Conservation (phyloP, 92 coral and sea anemone genomes). For the Phymanthus crucifer region DNA sequence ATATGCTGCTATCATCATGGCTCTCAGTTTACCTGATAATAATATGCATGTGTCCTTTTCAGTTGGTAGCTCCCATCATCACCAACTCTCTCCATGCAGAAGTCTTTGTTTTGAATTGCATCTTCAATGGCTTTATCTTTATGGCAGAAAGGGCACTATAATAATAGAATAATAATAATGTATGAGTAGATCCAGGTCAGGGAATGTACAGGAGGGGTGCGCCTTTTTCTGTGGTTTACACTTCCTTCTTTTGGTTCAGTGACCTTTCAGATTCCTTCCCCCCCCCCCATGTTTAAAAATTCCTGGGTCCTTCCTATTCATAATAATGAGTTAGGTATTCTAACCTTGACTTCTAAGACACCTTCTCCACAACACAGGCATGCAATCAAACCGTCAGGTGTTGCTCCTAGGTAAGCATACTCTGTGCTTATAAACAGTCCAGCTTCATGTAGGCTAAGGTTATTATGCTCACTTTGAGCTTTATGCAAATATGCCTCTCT, state of each 20-base stretch:
- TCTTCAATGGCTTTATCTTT: not conserved
- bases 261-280: not conserved
- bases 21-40: too few species aligned
- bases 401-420: constrained; percentile 42
- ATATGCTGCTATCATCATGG: too few species aligned
- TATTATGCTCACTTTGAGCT: constrained; percentile 20
- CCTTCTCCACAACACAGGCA: constrained; percentile 46
- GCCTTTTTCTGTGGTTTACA: too few species aligned
- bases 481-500: constrained; percentile 11
- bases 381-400: constrained; percentile 35
- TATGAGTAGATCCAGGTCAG: not conserved
- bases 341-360: constrained; percentile 36
- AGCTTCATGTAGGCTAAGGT: constrained; percentile 32
- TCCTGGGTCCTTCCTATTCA: not conserved
- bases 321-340: not conserved
- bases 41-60: too few species aligned
- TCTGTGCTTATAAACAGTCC: constrained; percentile 39
- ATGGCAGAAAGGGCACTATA: not conserved
- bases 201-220: not conserved
- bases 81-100: too few species aligned
- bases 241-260: too few species aligned
- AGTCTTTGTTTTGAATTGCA: not conserved
- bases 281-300: not conserved
- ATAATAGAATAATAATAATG: not conserved
- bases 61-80: too few species aligned